phyloP scores from a whole-genome alignment of 1,140 invertebrate species.

The Scylla paramamosain region DNA sequence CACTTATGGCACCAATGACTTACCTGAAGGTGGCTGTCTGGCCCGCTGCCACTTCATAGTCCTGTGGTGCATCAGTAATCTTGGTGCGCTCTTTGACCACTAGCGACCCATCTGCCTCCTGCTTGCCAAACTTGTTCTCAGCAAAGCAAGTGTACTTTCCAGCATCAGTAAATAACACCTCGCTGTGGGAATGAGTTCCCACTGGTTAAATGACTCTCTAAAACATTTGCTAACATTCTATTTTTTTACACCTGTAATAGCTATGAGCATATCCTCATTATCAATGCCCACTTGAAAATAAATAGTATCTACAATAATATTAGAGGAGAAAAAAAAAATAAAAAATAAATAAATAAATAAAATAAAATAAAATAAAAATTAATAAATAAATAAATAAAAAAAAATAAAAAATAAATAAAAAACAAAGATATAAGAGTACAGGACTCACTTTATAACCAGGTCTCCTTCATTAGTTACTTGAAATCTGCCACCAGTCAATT shows the following conservation, averaged over 20 bases:
- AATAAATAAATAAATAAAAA: not conserved
- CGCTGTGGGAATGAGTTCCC: constrained; percentile 79
- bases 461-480: constrained; percentile 88
- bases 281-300: too few species aligned
- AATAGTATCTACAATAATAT: too few species aligned
- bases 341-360: too few species aligned
- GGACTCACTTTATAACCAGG: constrained; percentile 86
- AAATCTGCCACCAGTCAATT: constrained; percentile 92
- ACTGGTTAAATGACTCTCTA: not conserved
- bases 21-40: constrained; percentile 91
- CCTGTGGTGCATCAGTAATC: constrained; percentile 92
- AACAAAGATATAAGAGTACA: not conserved
- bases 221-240: too few species aligned
- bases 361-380: not conserved
- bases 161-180: constrained; percentile 90
- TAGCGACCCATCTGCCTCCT: constrained; percentile 87
- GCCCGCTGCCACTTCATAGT: constrained; percentile 95
- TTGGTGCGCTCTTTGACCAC: constrained; percentile 92
- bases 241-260: not conserved
- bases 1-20: not conserved
- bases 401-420: not conserved
- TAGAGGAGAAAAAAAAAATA: too few species aligned
- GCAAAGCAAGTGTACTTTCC: constrained; percentile 96
- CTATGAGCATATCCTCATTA: not conserved
- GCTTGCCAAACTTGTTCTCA: constrained; percentile 93